phyloP scores from a whole-genome alignment of 2,888 invertebrate species.

The Gymnocheta viridis region DNA sequence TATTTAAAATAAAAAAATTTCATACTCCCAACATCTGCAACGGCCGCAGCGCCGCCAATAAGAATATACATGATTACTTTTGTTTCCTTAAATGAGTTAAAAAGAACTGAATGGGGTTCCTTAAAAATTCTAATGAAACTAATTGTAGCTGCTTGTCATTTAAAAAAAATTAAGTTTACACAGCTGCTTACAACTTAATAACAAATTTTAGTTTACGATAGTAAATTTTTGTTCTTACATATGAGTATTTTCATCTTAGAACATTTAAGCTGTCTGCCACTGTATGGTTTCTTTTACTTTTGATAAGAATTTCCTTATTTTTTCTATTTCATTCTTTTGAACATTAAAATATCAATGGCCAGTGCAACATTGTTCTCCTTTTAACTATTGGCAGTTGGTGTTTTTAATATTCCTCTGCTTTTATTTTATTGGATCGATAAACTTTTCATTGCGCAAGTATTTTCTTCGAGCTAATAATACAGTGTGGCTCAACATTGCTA shows the following conservation, averaged over 20 bases:
- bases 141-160: no score
- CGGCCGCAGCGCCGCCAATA: no score
- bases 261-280: background rate
- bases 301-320: background rate
- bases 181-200: no score
- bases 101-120: no score
- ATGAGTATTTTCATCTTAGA: background rate
- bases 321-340: background rate
- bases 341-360: slow-evolving; percentile 40
- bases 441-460: slow-evolving; percentile 62
- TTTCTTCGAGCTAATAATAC: background rate
- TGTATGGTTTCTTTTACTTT: background rate
- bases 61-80: no score
- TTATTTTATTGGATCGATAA: slow-evolving; percentile 53
- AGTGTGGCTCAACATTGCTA: background rate
- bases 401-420: background rate
- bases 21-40: no score
- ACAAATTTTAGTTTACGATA: no score
- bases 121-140: no score
- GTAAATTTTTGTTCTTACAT: no score
- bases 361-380: slow-evolving; percentile 57
- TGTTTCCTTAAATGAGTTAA: no score
- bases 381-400: slow-evolving; percentile 60
- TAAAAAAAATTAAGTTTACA: no score
- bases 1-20: no score